Evolutionary conservation across 2,113 vertebrate genomes (phyloP).

Genomic region (Lampris megalopsis): DNA sequence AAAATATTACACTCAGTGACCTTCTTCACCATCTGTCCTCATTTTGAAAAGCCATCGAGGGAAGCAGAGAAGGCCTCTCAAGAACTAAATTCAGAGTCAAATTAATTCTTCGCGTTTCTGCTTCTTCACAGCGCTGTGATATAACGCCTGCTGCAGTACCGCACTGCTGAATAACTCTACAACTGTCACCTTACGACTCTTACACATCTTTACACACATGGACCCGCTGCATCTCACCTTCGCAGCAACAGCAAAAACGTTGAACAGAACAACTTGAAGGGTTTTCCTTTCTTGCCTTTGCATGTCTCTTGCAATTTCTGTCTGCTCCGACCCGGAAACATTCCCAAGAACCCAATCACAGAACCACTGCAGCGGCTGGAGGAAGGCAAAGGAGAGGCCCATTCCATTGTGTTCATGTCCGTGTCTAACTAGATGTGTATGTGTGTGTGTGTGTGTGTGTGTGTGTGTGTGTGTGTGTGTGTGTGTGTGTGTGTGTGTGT

Average conservation of each 20-base stretch:
- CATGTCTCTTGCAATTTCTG: neutral
- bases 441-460: neutral
- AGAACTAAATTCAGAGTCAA: constrained; percentile 59
- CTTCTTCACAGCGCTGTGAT: constrained; percentile 42
- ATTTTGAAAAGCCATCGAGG: constrained; percentile 78
- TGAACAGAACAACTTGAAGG: neutral
- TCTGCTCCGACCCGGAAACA: neutral
- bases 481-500: neutral
- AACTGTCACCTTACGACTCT: neutral
- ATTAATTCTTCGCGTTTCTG: constrained; percentile 72
- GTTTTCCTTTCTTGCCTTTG: neutral
- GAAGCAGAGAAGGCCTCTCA: constrained; percentile 68
- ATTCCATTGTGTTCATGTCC: neutral
- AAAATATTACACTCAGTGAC: constrained; percentile 80
- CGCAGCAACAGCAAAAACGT: neutral
- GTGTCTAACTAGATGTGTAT: neutral
- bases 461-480: neutral
- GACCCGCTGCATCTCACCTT: too few species aligned
- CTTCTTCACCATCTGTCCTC: constrained; percentile 84
- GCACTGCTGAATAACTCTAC: constrained; percentile 16
- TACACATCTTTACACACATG: too few species aligned
- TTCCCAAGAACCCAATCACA: neutral
- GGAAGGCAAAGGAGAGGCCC: neutral
- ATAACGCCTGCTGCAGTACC: constrained; percentile 55
- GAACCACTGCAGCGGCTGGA: neutral